phyloP scores from a whole-genome alignment of 2,888 invertebrate species.

The Drosophila villosipedis region DNA sequence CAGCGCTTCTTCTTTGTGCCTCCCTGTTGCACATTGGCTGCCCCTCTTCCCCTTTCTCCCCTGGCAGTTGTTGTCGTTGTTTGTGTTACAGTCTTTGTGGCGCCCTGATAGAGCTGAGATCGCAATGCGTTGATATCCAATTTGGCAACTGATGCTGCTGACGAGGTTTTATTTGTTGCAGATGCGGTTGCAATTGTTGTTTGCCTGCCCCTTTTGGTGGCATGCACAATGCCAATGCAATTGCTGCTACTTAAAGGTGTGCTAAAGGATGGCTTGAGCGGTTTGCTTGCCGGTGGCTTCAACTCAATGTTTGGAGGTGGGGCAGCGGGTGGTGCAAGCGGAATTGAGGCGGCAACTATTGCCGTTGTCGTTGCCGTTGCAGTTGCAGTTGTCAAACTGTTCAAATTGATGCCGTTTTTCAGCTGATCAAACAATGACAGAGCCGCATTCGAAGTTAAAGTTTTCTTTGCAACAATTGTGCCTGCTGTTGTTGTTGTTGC shows the following conservation, averaged over 20 bases:
- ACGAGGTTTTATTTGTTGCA: slow-evolving; percentile 5
- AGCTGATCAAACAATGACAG: slow-evolving; percentile 83
- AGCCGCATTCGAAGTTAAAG: slow-evolving; percentile 61
- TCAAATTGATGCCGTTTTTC: slow-evolving; percentile 82
- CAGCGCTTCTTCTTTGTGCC: slow-evolving; percentile 91
- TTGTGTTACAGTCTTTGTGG: slow-evolving; percentile 59
- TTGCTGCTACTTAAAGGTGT: slow-evolving; percentile 54
- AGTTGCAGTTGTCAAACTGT: slow-evolving; percentile 60
- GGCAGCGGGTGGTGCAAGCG: slow-evolving; percentile 28
- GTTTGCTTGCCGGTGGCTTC: slow-evolving; percentile 42
- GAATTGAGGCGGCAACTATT: slow-evolving; percentile 12
- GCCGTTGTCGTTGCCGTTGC: slow-evolving; percentile 17
- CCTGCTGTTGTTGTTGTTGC: slow-evolving; percentile 31
- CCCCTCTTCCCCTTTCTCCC: slow-evolving; percentile 86
- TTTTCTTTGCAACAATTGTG: slow-evolving; percentile 46
- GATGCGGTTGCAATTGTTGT: slow-evolving; percentile 5
- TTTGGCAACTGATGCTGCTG: slow-evolving; percentile 42
- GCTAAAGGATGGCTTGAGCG: slow-evolving; percentile 44
- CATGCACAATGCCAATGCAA: slow-evolving; percentile 74
- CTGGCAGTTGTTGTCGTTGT: slow-evolving; percentile 26
- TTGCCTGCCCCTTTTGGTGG: slow-evolving; percentile 63
- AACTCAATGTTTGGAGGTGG: slow-evolving; percentile 30
- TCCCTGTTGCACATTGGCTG: slow-evolving; percentile 85
- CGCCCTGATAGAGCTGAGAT: slow-evolving; percentile 75
- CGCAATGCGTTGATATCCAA: slow-evolving; percentile 70